phyloP scores from a whole-genome alignment of 2,888 invertebrate species.

The Caenorhabditis sulstoni region DNA sequence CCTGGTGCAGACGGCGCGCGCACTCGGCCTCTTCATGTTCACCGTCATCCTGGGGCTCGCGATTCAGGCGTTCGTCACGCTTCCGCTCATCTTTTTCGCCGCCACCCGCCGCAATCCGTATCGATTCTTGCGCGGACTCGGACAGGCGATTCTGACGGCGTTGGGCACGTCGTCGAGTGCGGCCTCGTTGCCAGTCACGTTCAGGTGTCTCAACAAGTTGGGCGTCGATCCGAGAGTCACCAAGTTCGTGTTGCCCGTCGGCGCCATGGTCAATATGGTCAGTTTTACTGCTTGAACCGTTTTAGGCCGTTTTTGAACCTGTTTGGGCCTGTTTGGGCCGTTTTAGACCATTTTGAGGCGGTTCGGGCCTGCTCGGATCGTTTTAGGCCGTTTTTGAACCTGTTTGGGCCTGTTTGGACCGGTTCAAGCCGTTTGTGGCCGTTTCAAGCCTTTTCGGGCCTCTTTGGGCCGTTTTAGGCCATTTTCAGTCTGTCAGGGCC shows the following conservation, averaged over 20 bases:
- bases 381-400: too few relatives aligned
- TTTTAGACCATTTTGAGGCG: too few relatives aligned
- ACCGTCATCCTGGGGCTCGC: conserved; percentile 83
- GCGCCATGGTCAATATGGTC: conserved; percentile 88
- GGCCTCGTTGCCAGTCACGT: conserved; percentile 85
- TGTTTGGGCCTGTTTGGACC: too few relatives aligned
- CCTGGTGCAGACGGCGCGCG: conserved; percentile 83
- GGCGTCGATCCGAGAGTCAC: conserved; percentile 85
- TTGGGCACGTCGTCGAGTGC: conserved; percentile 86
- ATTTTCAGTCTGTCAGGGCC: too few relatives aligned
- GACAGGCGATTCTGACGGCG: conserved; percentile 85
- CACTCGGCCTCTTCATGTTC: conserved; percentile 85
- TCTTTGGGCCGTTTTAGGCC: too few relatives aligned
- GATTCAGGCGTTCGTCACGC: conserved; percentile 84
- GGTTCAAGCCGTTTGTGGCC: too few relatives aligned
- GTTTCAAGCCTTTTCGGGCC: too few relatives aligned
- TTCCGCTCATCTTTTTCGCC: conserved; percentile 84
- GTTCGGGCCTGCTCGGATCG: too few relatives aligned
- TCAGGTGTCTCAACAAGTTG: conserved; percentile 85
- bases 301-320: not conserved
- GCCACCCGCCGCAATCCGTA: conserved; percentile 81
- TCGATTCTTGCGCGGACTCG: conserved; percentile 83
- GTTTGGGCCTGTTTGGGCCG: not conserved
- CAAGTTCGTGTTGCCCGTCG: conserved; percentile 83
- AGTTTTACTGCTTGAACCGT: conserved; percentile 62